A percentile compares a stretch with the other conserved stretches of the same genome.
Evolutionary conservation across 1,140 invertebrate genomes (phyloP).

Genomic region (Drepana arcuata): DNA sequence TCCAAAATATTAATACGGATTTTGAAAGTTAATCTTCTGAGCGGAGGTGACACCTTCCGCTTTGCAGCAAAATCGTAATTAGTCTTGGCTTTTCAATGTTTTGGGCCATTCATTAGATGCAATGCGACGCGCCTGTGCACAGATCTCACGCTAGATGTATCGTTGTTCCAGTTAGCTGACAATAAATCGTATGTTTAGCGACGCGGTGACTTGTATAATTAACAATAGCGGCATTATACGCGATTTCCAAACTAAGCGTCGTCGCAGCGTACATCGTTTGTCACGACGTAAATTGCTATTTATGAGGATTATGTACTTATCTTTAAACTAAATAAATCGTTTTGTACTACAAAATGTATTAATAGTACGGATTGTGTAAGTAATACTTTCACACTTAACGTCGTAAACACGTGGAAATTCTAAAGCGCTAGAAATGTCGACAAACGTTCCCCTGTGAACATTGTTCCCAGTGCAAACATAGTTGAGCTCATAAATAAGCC

Average conservation of each 20-base stretch:
- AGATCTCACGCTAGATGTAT: constrained; percentile 52
- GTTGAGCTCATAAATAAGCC: constrained; percentile 54
- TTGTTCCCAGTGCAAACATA: constrained; percentile 15
- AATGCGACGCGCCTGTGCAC: constrained; percentile 24
- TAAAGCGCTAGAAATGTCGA: no score
- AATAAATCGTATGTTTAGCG: constrained; percentile 67
- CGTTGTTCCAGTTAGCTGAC: constrained; percentile 51
- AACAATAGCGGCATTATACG: constrained; percentile 59
- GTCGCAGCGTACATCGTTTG: constrained; percentile 49
- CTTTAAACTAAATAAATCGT: constrained; percentile 25
- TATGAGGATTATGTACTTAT: constrained; percentile 59
- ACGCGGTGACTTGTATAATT: constrained; percentile 61
- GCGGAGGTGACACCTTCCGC: constrained; percentile 11
- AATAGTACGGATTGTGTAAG: no score
- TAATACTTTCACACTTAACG: no score
- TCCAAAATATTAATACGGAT: constrained; percentile 2
- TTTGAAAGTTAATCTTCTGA: constrained; percentile 30
- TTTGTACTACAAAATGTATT: no score
- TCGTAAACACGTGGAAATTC: no score
- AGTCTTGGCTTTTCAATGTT: constrained; percentile 44
- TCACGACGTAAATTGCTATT: constrained; percentile 63
- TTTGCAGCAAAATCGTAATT: constrained; percentile 22
- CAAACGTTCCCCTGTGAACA: constrained; percentile 14
- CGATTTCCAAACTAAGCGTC: constrained; percentile 59
- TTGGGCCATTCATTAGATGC: constrained; percentile 30